Evolutionary conservation across 2,113 vertebrate genomes (phyloP).

Genomic region (Calyptomena viridis): DNA sequence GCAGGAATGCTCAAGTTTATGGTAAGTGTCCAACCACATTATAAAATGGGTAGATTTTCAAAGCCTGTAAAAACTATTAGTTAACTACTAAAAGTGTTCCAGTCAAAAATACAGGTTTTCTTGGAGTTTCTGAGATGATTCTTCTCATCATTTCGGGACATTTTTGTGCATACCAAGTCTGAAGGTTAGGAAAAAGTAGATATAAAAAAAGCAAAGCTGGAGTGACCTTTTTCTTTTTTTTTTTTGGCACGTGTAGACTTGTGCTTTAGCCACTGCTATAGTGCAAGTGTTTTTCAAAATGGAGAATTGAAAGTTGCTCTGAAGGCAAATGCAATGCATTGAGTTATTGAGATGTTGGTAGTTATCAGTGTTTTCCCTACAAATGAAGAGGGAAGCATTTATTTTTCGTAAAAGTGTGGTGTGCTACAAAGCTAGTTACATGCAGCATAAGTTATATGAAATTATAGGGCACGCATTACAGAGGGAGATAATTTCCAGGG

Average conservation of each 20-base stretch:
- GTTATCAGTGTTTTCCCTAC: neutral
- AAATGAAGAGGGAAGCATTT: neutral
- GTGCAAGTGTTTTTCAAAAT: neutral
- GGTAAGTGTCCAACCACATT: rapidly evolving
- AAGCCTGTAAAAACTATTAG: neutral
- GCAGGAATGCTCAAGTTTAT: neutral
- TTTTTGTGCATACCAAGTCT: neutral
- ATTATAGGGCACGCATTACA: neutral
- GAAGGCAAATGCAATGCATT: neutral
- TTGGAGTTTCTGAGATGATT: neutral
- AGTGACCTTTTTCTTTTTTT: neutral
- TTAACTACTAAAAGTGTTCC: neutral
- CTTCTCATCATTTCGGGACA: neutral
- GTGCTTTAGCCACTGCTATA: neutral
- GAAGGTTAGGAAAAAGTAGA: constrained; percentile 5
- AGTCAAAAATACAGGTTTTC: neutral
- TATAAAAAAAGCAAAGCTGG: neutral
- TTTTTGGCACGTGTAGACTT: neutral
- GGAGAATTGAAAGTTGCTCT: neutral
- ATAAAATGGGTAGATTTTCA: neutral
- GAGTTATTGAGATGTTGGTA: neutral
- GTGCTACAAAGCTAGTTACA: neutral
- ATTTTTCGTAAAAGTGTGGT: neutral
- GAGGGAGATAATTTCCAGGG: neutral
- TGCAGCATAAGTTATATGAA: neutral